Conservation (phyloP, 2,888 invertebrate species). For the Atherix ibis region DNA sequence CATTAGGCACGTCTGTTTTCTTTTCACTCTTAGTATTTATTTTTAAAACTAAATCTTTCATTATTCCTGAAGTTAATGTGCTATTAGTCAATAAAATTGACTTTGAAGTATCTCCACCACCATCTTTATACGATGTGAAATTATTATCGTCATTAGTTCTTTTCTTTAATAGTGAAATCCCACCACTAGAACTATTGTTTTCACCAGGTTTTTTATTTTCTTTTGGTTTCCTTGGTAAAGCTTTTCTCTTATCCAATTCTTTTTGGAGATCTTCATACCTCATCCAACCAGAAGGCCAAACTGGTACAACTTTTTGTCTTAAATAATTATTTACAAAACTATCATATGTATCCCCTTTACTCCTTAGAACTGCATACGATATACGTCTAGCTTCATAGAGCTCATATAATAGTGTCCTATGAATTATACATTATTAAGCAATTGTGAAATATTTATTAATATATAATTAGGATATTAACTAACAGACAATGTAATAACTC, state of each 20-base stretch:
- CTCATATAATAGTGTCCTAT: too few species aligned
- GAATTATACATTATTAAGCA: slow-evolving; percentile 17
- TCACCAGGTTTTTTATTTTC: slow-evolving; percentile 14
- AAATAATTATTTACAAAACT: slow-evolving; percentile 34
- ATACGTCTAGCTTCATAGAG: slow-evolving; percentile 29
- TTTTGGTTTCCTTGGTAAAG: slow-evolving; percentile 14
- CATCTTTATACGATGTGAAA: not conserved
- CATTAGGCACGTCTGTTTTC: slow-evolving; percentile 9
- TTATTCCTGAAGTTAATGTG: slow-evolving; percentile 8
- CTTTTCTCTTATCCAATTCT: slow-evolving; percentile 26
- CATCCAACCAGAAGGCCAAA: slow-evolving; percentile 44
- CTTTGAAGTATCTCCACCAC: slow-evolving; percentile 4
- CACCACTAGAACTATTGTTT: too few species aligned
- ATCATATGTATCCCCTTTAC: slow-evolving; percentile 35
- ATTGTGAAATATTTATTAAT: too few species aligned
- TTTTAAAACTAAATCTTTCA: slow-evolving; percentile 10
- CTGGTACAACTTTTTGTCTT: slow-evolving; percentile 32
- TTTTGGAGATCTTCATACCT: slow-evolving; percentile 28
- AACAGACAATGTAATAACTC: too few species aligned
- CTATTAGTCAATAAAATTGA: slow-evolving; percentile 10
- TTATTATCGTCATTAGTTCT: slow-evolving; percentile 5
- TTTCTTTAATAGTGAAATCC: slow-evolving; percentile 1
- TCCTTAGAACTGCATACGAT: slow-evolving; percentile 26
- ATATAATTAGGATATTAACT: too few species aligned
- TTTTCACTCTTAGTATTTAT: slow-evolving; percentile 8